These are phyloP conservation scores for Mechanitis messenoides DNA, from an alignment of 2,888 invertebrate genomes.

Conservation along the genomic window DNA sequence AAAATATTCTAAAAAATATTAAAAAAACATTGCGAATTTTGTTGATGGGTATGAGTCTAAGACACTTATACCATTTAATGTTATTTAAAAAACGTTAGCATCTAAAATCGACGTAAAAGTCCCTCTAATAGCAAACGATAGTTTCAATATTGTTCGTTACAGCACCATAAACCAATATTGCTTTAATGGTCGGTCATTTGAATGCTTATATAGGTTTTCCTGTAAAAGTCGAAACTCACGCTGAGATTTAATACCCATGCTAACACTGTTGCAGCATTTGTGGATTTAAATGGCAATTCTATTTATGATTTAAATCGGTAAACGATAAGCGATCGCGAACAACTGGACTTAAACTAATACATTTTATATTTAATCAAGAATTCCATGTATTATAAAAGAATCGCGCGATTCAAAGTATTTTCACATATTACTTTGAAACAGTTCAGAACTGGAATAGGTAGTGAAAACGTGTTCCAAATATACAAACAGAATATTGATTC, in stretches of 20 bases:
- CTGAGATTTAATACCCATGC: slow-evolving; percentile 25
- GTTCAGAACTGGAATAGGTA: background rate
- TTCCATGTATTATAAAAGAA: background rate
- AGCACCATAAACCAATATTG: slow-evolving; percentile 39
- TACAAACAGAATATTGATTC: background rate
- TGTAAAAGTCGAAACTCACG: slow-evolving; percentile 22
- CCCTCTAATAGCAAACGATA: slow-evolving; percentile 11
- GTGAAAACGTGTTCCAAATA: background rate
- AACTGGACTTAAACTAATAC: background rate
- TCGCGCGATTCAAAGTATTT: background rate
- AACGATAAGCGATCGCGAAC: slow-evolving; percentile 1
- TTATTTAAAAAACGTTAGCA: background rate
- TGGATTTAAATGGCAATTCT: slow-evolving; percentile 5
- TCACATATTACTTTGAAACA: background rate
- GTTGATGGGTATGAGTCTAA: too few relatives aligned
- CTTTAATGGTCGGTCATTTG: slow-evolving; percentile 51
- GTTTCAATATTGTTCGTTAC: slow-evolving; percentile 25
- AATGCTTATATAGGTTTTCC: slow-evolving; percentile 43
- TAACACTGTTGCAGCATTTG: slow-evolving; percentile 21
- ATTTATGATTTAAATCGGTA: background rate
- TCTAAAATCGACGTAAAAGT: background rate
- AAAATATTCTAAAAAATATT: too few relatives aligned
- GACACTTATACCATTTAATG: background rate
- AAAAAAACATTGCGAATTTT: too few relatives aligned
- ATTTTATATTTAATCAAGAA: background rate